Evolutionary conservation across 92 coral and sea anemone species (phyloP), one percentile per base, ranked within the genome.

Genomic region (Pocillopora grandis): DNA sequence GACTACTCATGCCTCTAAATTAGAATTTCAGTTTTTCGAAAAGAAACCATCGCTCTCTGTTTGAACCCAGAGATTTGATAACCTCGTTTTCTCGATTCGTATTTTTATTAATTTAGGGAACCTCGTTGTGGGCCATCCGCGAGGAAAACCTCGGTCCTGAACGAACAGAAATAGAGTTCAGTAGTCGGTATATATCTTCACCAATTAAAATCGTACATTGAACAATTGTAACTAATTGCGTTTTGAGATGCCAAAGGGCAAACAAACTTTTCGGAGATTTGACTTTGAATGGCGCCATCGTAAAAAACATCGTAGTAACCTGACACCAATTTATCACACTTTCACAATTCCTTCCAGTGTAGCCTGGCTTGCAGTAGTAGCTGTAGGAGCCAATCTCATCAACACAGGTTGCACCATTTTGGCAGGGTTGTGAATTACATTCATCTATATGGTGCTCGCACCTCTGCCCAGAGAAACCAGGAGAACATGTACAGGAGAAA

Each of bases 341-440:
- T 55, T 89, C 94, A 62, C 99, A 96, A 70, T 96, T 94, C 17
- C 85, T 89, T 15, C 99, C 99, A 9, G 86, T 85, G 79, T 92
- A 94, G 37, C 98, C 97, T 67, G 93, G 92, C 6, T 48, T 77
- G 58, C 99, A 96, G 90, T 96, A 96, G 60, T 98, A 96, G 74
- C 97, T 91, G 81, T 96, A 96, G 71, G 94, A 87, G 1, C 97
- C 99, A 56, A 96, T 96, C 88, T 88, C 80, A 71, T 96, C 96
- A 9, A 94, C 92, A 80, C 99, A 96, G 6, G 97, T 92, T 17
- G 95, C 99, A 52, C 89, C 94, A 81, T 96, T 87, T 58, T 91
- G 76, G 62, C 99, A 96, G 17, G 99, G 99, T 33, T 55, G 58
- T 27, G 99, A 83, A 11, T 58, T 42, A 78, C 99, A 96, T 78